Conservation (phyloP, 2,888 invertebrate genomes). For the Drosophila barbarae region DNA sequence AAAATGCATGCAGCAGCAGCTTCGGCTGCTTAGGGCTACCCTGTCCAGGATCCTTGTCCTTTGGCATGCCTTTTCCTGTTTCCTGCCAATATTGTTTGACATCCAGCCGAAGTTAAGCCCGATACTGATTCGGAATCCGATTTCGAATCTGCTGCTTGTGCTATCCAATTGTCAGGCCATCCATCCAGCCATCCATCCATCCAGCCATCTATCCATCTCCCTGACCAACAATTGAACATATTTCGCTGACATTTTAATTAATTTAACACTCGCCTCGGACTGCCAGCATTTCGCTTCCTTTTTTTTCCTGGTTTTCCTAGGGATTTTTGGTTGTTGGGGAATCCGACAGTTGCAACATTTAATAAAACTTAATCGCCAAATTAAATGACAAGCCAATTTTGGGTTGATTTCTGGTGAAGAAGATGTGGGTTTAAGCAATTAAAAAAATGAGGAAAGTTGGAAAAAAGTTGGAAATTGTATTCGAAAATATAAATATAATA, state of each 20-base stretch:
- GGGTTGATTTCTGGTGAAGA: neutral
- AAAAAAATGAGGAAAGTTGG: neutral
- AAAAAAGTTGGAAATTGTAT: neutral
- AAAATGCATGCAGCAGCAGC: neutral
- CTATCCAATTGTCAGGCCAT: conserved; percentile 49
- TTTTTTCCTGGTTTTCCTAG: conserved; percentile 14
- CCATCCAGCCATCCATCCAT: conserved; percentile 46
- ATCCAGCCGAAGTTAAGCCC: conserved; percentile 45
- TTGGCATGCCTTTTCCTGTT: conserved; percentile 35
- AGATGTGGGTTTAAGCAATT: neutral
- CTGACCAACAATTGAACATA: conserved; percentile 67
- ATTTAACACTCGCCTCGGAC: conserved; percentile 70
- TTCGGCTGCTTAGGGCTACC: conserved; percentile 28
- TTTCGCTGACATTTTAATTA: conserved; percentile 76
- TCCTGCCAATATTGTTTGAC: conserved; percentile 65
- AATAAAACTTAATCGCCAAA: conserved; percentile 47
- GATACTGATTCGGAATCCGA: conserved; percentile 21
- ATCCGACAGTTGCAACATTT: conserved; percentile 35
- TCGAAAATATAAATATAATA: neutral
- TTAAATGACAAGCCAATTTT: conserved; percentile 27
- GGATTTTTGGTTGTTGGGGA: conserved; percentile 12
- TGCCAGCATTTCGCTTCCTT: conserved; percentile 18
- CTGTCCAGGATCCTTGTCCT: conserved; percentile 13
- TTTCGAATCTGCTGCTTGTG: conserved; percentile 15
- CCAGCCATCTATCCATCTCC: conserved; percentile 59